These are phyloP conservation scores for Tholera decimalis DNA, from an alignment of 2,888 invertebrate species.

Conservation along the genomic window DNA sequence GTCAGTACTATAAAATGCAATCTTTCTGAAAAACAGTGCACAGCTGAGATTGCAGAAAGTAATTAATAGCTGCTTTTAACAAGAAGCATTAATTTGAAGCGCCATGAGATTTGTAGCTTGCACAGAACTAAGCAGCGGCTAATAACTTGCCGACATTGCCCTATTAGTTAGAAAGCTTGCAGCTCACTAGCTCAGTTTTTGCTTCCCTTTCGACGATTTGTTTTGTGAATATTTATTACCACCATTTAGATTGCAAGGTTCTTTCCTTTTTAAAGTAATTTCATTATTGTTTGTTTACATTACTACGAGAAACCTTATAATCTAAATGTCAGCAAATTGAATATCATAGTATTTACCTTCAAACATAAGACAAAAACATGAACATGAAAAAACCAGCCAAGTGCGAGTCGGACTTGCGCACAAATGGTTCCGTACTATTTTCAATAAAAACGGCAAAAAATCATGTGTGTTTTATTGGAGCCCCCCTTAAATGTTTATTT, in stretches of 20 bases:
- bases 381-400: too few species aligned
- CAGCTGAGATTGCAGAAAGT: conserved; percentile 19
- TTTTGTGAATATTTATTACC: conserved; percentile 38
- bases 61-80: conserved; percentile 19
- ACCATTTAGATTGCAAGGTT: conserved; percentile 2
- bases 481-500: too few species aligned
- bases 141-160: conserved; percentile 47
- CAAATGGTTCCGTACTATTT: too few species aligned
- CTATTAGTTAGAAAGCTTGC: conserved; percentile 40
- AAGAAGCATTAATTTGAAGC: conserved; percentile 26
- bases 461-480: too few species aligned
- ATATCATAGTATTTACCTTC: too few species aligned
- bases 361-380: too few species aligned
- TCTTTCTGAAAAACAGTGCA: conserved; percentile 1
- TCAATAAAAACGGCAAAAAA: too few species aligned
- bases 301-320: too few species aligned
- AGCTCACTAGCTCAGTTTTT: conserved; percentile 21
- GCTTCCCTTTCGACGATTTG: conserved; percentile 36
- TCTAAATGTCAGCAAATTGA: too few species aligned
- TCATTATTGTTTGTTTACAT: too few species aligned
- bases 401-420: too few species aligned
- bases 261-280: too few species aligned
- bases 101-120: conserved; percentile 30
- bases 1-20: neutral
- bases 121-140: conserved; percentile 20